Conservation (phyloP, 2,113 vertebrate species). For the Cyanoramphus novaezelandiae region DNA sequence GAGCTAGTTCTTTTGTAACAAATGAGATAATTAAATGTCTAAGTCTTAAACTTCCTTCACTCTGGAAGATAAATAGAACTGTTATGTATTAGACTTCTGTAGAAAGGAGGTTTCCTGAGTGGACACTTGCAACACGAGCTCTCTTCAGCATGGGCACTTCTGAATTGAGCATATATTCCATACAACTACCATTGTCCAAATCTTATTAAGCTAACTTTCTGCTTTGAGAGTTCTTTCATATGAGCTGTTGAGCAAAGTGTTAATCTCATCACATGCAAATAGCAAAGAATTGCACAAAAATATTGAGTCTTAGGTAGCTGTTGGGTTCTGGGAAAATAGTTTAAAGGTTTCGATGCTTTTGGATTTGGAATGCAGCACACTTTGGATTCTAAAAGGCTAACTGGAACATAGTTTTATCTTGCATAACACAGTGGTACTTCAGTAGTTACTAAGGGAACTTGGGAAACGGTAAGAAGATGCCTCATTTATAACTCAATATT, state of each 20-base stretch:
- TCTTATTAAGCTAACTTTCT: neutral
- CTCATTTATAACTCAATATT: neutral
- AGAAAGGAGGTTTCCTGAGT: neutral
- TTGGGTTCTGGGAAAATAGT: neutral
- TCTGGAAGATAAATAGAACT: neutral
- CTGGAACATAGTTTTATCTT: neutral
- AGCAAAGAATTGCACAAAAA: constrained; percentile 29
- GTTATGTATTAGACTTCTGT: neutral
- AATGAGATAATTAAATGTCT: neutral
- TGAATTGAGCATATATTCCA: neutral
- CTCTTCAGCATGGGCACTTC: neutral
- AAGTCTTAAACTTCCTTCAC: neutral
- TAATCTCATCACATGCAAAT: neutral
- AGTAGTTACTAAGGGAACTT: neutral
- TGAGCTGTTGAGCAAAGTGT: neutral
- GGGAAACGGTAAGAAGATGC: neutral
- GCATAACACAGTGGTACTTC: neutral
- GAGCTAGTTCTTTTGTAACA: constrained; percentile 7
- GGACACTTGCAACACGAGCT: neutral
- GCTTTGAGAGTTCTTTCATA: constrained; percentile 5
- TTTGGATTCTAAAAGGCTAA: neutral
- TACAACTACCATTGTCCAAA: neutral
- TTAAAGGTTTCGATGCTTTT: neutral
- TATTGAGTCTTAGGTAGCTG: neutral
- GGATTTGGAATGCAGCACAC: neutral